Conservation (phyloP, 53 echinoderm and acorn worm species). For the Holothuria scabra region DNA sequence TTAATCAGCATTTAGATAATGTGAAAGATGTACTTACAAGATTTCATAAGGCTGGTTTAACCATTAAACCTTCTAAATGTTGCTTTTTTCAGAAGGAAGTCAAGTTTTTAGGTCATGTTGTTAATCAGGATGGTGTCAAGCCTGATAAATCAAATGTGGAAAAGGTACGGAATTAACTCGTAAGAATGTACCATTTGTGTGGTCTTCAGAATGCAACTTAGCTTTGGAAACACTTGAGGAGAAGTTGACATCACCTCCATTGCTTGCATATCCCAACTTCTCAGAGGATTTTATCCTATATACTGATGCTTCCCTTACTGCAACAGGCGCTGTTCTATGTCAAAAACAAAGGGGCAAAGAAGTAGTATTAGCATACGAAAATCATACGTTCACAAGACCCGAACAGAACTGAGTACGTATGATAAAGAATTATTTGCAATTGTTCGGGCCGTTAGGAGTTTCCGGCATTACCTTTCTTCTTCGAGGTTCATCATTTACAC, state of each 20-base stretch:
- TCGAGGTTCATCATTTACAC: conserved; percentile 64
- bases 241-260: conserved; percentile 49
- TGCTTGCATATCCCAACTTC: conserved; percentile 67
- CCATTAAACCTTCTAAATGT: conserved; percentile 3
- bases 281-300: conserved; percentile 39
- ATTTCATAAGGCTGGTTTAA: not conserved
- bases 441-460: conserved; percentile 57
- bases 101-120: conserved; percentile 1
- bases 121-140: not conserved
- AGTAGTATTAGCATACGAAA: conserved; percentile 62
- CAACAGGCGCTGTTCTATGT: conserved; percentile 57
- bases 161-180: not conserved
- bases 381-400: conserved; percentile 22
- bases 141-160: not conserved
- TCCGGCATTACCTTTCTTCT: conserved; percentile 47
- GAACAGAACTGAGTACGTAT: conserved; percentile 50
- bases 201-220: conserved; percentile 42
- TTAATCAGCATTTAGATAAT: no score
- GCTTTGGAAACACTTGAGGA: conserved; percentile 30
- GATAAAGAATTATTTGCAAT: conserved; percentile 57
- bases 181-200: conserved; percentile 45
- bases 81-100: not conserved
- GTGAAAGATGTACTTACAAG: no score
- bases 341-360: conserved; percentile 39
- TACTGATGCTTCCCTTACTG: conserved; percentile 60